Evolutionary conservation across 2,888 invertebrate genomes (phyloP).

Genomic region (Noctua fimbriata): DNA sequence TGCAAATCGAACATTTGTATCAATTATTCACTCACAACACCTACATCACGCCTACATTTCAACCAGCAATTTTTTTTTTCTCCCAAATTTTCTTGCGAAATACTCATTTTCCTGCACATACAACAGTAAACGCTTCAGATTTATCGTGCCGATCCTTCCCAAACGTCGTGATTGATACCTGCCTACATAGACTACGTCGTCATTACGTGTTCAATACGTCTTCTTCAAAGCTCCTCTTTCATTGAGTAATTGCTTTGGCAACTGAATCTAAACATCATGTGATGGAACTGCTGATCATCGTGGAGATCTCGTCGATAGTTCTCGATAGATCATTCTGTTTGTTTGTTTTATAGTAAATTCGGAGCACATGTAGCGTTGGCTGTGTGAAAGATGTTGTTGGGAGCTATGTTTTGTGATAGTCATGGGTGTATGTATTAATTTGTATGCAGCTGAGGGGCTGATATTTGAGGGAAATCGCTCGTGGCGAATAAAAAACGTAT

Average conservation of each 20-base stretch:
- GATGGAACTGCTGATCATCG: slow-evolving; percentile 16
- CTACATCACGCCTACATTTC: neutral
- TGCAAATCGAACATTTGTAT: neutral
- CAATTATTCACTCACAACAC: neutral
- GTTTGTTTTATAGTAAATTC: slow-evolving; percentile 4
- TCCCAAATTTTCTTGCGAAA: neutral
- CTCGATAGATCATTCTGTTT: slow-evolving; percentile 10
- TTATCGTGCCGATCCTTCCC: slow-evolving; percentile 40
- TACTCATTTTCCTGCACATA: slow-evolving; percentile 1
- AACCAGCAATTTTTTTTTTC: neutral
- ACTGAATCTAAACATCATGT: slow-evolving; percentile 34
- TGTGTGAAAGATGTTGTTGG: no score
- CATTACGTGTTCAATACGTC: slow-evolving; percentile 48
- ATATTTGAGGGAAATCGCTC: no score
- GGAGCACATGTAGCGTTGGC: neutral
- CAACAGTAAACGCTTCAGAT: slow-evolving; percentile 30
- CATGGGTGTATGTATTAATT: no score
- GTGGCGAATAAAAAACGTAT: no score
- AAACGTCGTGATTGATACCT: slow-evolving; percentile 51
- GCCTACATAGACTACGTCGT: slow-evolving; percentile 33
- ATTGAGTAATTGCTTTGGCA: slow-evolving; percentile 50
- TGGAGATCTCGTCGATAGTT: slow-evolving; percentile 1
- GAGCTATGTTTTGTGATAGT: no score
- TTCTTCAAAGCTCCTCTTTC: slow-evolving; percentile 37
- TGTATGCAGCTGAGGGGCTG: no score